These are phyloP conservation scores for Chydorus sphaericus DNA, from an alignment of 2,888 invertebrate species.

Conservation along the genomic window DNA sequence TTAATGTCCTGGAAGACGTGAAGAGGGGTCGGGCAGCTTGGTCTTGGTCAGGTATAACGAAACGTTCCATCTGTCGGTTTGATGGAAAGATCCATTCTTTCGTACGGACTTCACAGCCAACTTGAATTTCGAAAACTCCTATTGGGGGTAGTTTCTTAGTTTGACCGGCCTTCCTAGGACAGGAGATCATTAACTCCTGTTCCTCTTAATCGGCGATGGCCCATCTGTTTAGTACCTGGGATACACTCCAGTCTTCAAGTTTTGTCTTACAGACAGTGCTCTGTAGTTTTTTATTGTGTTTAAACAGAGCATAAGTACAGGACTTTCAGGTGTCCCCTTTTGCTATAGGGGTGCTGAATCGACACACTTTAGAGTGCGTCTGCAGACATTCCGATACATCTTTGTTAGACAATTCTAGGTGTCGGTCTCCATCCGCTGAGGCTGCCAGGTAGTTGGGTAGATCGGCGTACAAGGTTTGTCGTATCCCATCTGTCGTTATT, in stretches of 20 bases:
- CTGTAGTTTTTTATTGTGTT: neutral
- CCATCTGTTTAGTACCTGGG: neutral
- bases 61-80: too few species aligned
- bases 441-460: neutral
- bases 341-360: neutral
- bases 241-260: neutral
- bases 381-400: neutral
- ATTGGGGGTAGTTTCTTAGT: neutral
- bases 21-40: too few species aligned
- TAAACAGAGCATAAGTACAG: neutral
- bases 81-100: neutral
- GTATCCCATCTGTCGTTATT: neutral
- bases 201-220: neutral
- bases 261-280: neutral
- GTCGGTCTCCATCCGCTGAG: neutral
- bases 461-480: neutral
- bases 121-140: neutral
- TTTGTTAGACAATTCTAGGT: neutral
- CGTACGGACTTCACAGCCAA: neutral
- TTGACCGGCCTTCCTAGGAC: neutral
- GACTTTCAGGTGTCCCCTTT: neutral
- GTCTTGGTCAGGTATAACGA: too few species aligned
- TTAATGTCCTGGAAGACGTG: too few species aligned
- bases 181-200: neutral
- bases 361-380: neutral